A percentile compares a stretch with the other conserved stretches of the same genome.
Conservation (phyloP, 1,140 invertebrate genomes). For the Heliconius congener region DNA sequence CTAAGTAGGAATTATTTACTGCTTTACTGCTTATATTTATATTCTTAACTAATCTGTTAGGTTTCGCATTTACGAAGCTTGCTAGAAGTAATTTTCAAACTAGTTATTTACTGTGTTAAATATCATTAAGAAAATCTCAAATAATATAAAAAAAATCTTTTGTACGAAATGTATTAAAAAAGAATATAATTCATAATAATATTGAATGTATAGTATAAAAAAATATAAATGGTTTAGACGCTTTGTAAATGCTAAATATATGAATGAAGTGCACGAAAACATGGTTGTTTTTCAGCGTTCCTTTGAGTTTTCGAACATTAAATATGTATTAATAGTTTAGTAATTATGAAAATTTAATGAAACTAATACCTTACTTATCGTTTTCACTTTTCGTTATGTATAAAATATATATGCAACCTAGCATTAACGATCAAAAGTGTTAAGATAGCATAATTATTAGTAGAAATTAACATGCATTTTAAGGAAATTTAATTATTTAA, state of each 20-base stretch:
- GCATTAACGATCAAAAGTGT: constrained; percentile 67
- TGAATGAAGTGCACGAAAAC: constrained; percentile 74
- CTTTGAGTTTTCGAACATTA: constrained; percentile 60
- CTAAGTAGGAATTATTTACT: too few relatives aligned
- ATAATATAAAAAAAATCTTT: neutral
- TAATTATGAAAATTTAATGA: constrained; percentile 50
- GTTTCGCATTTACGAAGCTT: constrained; percentile 2
- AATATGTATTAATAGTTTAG: constrained; percentile 52
- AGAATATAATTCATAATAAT: neutral
- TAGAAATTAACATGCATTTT: constrained; percentile 69
- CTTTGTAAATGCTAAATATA: constrained; percentile 51
- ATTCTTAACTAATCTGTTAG: neutral
- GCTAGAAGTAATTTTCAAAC: neutral
- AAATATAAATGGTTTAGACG: neutral
- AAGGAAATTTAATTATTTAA: constrained; percentile 65
- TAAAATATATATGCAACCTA: constrained; percentile 72
- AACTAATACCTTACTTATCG: constrained; percentile 42
- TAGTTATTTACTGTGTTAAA: neutral
- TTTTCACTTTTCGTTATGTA: constrained; percentile 54
- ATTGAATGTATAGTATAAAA: neutral
- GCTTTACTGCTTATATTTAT: neutral
- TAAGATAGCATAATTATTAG: constrained; percentile 64
- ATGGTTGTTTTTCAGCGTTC: constrained; percentile 80
- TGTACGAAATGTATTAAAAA: neutral
- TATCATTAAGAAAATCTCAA: neutral